phyloP scores from a whole-genome alignment of 2,797 vertebrate genomes.

The Lates japonicus region DNA sequence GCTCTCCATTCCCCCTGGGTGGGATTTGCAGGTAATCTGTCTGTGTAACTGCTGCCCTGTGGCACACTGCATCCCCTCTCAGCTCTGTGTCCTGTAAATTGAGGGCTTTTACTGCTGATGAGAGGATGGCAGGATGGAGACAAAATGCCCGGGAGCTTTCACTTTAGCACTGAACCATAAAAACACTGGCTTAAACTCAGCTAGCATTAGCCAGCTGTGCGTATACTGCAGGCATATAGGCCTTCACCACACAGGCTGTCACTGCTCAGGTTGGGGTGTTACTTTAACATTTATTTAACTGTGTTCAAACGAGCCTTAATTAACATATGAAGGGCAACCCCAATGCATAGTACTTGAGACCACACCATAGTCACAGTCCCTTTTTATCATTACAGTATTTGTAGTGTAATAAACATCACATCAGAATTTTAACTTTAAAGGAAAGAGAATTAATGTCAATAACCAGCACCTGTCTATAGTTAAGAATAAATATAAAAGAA shows the following conservation, averaged over 20 bases:
- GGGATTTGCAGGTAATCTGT: slow-evolving; percentile 77
- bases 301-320: slow-evolving; percentile 1
- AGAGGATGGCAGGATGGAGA: slow-evolving; percentile 63
- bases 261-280: not conserved
- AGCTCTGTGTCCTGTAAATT: slow-evolving; percentile 64
- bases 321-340: not conserved
- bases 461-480: too few species aligned
- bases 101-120: slow-evolving; percentile 71
- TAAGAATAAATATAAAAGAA: too few species aligned
- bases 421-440: too few species aligned
- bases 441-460: too few species aligned
- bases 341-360: not conserved
- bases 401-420: too few species aligned
- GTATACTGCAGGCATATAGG: slow-evolving; percentile 2
- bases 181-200: slow-evolving; percentile 54
- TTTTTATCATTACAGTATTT: too few species aligned
- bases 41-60: slow-evolving; percentile 68
- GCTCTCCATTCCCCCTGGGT: slow-evolving; percentile 52
- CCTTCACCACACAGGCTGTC: not conserved
- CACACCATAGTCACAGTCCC: too few species aligned
- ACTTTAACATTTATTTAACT: slow-evolving; percentile 24
- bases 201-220: slow-evolving; percentile 41
- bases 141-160: slow-evolving; percentile 59
- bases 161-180: slow-evolving; percentile 53
- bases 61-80: slow-evolving; percentile 61